Conservation (phyloP, 2,797 vertebrate genomes). For the Chelon auratus region DNA sequence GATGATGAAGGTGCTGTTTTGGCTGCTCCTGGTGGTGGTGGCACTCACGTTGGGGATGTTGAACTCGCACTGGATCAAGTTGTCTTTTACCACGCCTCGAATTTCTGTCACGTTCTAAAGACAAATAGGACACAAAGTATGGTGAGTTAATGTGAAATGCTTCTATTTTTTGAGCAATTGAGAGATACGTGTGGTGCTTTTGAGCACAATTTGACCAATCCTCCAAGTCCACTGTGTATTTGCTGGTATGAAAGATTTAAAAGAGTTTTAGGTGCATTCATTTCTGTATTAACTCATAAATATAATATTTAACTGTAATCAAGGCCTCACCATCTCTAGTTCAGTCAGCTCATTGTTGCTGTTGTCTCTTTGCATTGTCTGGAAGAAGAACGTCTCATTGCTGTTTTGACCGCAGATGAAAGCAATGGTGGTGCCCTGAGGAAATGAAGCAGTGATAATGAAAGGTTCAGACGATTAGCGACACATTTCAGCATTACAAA, state of each 20-base stretch:
- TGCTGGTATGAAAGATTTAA: too few relatives aligned
- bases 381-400: constrained; percentile 13
- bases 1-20: accelerated
- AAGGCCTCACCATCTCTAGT: constrained; percentile 7
- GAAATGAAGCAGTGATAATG: constrained; percentile 3
- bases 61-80: constrained; percentile 61
- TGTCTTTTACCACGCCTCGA: not conserved
- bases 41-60: accelerated
- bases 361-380: not conserved
- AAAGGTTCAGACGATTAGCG: too few relatives aligned
- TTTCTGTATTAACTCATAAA: too few relatives aligned
- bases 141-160: too few relatives aligned
- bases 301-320: not conserved
- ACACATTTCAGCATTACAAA: too few relatives aligned
- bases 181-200: too few relatives aligned
- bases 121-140: too few relatives aligned
- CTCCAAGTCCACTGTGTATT: too few relatives aligned
- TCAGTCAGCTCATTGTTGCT: accelerated
- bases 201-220: too few relatives aligned
- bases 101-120: not conserved
- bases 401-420: constrained; percentile 49
- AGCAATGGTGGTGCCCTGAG: constrained; percentile 35
- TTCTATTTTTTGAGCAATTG: too few relatives aligned
- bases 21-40: not conserved
- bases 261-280: too few relatives aligned